These are phyloP conservation scores for Acanthurus lineatus DNA, from an alignment of 2,797 vertebrate species.

Conservation along the genomic window DNA sequence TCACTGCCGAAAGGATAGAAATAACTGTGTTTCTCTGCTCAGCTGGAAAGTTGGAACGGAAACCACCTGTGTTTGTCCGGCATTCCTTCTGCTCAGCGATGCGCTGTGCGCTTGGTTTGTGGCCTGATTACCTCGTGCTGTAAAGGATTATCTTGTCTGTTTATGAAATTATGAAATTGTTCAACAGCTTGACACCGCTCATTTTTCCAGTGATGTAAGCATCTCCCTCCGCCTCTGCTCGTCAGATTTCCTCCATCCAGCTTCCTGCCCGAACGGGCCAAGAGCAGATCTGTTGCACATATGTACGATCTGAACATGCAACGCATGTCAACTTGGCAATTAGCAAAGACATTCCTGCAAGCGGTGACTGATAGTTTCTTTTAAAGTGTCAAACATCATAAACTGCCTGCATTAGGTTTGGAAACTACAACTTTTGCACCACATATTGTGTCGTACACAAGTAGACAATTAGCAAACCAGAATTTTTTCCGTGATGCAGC, in stretches of 20 bases:
- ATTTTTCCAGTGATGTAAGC: conserved; percentile 77
- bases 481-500: not conserved
- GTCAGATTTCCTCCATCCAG: conserved; percentile 51
- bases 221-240: conserved; percentile 48
- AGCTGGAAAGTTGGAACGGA: conserved; percentile 70
- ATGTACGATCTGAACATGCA: conserved; percentile 44
- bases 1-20: conserved; percentile 20
- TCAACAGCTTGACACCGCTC: conserved; percentile 65
- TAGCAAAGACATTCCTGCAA: not conserved
- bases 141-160: conserved; percentile 80
- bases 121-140: conserved; percentile 74
- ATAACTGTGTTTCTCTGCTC: conserved; percentile 36
- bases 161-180: conserved; percentile 81
- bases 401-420: not conserved
- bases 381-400: conserved; percentile 14
- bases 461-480: not conserved
- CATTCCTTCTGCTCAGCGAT: conserved; percentile 65
- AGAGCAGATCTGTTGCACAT: conserved; percentile 65
- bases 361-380: conserved; percentile 14
- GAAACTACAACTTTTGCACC: conserved; percentile 22
- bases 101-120: conserved; percentile 40
- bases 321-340: conserved; percentile 26
- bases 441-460: not conserved
- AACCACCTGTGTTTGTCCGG: conserved; percentile 74
- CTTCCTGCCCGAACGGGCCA: conserved; percentile 49